Percentiles rank a stretch among this genome's conserved stretches.
Evolutionary conservation across 2,113 vertebrate genomes (phyloP).

Genomic region (Carassius gibelio): DNA sequence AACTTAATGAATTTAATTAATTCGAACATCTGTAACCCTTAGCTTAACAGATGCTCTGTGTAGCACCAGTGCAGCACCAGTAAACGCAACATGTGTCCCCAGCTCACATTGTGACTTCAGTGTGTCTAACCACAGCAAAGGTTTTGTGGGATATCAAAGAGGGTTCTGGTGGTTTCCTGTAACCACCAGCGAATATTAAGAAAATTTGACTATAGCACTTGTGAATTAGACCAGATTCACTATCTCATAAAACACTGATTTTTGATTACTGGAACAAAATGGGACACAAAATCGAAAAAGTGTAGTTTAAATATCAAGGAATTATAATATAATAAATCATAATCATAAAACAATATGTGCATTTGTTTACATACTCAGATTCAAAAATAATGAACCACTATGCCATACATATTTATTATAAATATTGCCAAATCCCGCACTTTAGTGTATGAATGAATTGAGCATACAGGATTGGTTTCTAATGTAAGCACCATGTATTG

Average conservation of each 20-base stretch:
- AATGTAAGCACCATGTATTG: not conserved
- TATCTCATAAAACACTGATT: not conserved
- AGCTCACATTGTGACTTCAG: slow-evolving; percentile 10
- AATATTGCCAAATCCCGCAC: not conserved
- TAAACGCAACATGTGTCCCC: slow-evolving; percentile 25
- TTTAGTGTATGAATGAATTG: not conserved
- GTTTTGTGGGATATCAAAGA: slow-evolving; percentile 33
- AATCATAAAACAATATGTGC: not conserved
- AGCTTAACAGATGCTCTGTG: slow-evolving; percentile 13
- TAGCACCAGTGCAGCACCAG: not conserved
- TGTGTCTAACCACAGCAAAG: slow-evolving; percentile 12
- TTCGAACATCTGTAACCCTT: slow-evolving; percentile 35
- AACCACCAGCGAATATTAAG: slow-evolving; percentile 1
- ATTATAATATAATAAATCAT: not conserved
- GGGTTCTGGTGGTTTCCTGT: slow-evolving; percentile 8
- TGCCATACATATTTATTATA: not conserved
- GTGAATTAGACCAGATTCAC: slow-evolving; percentile 6
- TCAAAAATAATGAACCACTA: not conserved
- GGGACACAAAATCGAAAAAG: not conserved
- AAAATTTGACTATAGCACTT: not conserved
- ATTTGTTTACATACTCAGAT: not conserved
- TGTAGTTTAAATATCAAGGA: not conserved
- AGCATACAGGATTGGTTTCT: not conserved
- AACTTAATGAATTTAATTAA: slow-evolving; percentile 22
- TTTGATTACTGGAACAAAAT: not conserved